Base-by-base conservation (phyloP, 1,140 invertebrate genomes). In the Drosophila nannoptera region DNA sequence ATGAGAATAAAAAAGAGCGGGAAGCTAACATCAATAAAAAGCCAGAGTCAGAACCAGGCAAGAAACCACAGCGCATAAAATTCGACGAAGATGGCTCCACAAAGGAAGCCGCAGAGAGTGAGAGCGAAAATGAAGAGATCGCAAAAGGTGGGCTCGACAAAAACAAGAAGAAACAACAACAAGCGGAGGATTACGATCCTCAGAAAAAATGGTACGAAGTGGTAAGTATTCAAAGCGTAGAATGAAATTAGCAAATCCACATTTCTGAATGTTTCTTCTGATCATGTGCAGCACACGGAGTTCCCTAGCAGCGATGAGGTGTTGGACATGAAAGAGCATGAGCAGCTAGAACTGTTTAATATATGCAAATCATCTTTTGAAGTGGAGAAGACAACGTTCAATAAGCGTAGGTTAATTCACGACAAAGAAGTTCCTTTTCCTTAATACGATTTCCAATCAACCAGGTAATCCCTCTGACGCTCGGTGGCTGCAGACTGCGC, bases 401-500 rank as follows among this genome's bases (percentile, higher is more conserved):
- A 64, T 29, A 90, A 80, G 45, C 74, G 89, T 89, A 61, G 40
- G 81, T 68, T 2, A 8, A 22, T 55, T 9, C 0, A 38, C 35
- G 0, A 32, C 7, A 9, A 8, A 0, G 5, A 14, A 46, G 32
- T 58, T 4, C 22, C 31, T 32, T 7, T 4, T 31, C 12, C 31
- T 14, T 14, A 46, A 4, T 45, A 29, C 22, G 22, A 2, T 8
- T 43, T 32, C 11, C 6, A 31, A 8, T 9, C 2, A 22, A 22
- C 22, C 29, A 89, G 88, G 83, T 4, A 88, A 90, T 73, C 87
- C 88, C 11, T 56, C 77, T 0, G 89, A 90, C 67, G 81, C 87
- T 4, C 77, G 87, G 12, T 96, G 95, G 95, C 89, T 95, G 50
- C 92, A 93, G 74, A 95, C 93, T 4, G 94, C 96, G 3, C 84